These are phyloP conservation scores for Muscicapa comitata DNA, from an alignment of 2,797 vertebrate species.

Conservation along the genomic window DNA sequence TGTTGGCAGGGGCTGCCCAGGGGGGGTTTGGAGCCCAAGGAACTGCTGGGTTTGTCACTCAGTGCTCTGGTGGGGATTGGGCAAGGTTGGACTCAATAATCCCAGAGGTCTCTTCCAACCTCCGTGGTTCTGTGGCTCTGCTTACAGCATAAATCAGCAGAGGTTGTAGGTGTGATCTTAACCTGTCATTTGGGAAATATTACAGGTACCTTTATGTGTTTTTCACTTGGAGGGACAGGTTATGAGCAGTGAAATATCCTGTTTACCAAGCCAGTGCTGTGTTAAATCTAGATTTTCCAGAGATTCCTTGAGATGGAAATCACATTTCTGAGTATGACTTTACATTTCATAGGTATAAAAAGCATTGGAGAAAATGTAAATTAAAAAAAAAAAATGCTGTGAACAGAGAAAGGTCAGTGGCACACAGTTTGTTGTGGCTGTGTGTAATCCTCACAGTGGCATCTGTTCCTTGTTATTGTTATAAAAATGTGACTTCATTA, in stretches of 20 bases:
- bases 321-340: not conserved
- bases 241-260: not conserved
- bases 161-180: not conserved
- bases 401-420: conserved; percentile 43
- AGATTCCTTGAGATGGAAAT: not conserved
- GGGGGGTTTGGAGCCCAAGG: not conserved
- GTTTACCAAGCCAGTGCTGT: not conserved
- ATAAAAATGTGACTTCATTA: not conserved
- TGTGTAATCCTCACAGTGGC: not conserved
- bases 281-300: not conserved
- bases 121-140: not conserved
- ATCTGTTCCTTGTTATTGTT: conserved; percentile 35
- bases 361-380: not conserved
- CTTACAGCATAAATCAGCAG: not conserved
- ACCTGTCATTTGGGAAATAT: not conserved
- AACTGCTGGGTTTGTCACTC: accelerated
- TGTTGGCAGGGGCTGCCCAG: accelerated
- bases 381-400: not conserved
- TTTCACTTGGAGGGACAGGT: not conserved
- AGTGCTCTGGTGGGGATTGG: not conserved
- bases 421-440: not conserved
- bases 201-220: not conserved
- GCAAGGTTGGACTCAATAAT: accelerated
- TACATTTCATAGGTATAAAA: not conserved
- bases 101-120: not conserved